phyloP scores from a whole-genome alignment of 2,888 invertebrate genomes.

The Ophion obscuratus region DNA sequence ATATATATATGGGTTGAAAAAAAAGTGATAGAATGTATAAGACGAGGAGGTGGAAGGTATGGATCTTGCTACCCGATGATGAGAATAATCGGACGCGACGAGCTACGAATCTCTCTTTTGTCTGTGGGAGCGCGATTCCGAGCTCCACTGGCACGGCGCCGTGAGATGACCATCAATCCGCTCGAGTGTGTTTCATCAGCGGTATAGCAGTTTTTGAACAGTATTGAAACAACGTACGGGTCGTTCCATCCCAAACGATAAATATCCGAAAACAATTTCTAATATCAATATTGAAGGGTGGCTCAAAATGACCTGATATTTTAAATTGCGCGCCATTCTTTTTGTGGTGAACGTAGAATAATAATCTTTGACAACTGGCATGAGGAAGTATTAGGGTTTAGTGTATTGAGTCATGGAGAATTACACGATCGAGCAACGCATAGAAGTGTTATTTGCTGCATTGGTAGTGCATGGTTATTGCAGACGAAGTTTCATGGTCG shows the following conservation, averaged over 20 bases:
- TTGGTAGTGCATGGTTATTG: too few relatives aligned
- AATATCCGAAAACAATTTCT: too few relatives aligned
- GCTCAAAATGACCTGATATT: too few relatives aligned
- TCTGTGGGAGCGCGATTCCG: conserved; percentile 81
- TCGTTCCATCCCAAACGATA: background rate
- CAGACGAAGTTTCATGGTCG: too few relatives aligned
- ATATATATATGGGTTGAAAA: conserved; percentile 11
- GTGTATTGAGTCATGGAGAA: too few relatives aligned
- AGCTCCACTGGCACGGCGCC: conserved; percentile 50
- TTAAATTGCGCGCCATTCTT: too few relatives aligned
- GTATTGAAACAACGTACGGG: conserved; percentile 48
- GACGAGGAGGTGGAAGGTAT: conserved; percentile 43
- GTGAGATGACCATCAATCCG: conserved; percentile 60
- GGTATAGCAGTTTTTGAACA: conserved; percentile 44
- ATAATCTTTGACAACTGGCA: too few relatives aligned
- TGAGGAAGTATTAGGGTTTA: too few relatives aligned
- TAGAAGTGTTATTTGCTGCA: too few relatives aligned
- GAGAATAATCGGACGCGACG: conserved; percentile 81
- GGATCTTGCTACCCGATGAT: conserved; percentile 69
- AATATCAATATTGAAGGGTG: too few relatives aligned
- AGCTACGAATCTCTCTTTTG: conserved; percentile 81
- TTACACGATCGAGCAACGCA: too few relatives aligned
- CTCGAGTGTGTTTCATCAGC: conserved; percentile 48
- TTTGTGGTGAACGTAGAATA: too few relatives aligned
- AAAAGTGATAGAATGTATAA: conserved; percentile 71